These are phyloP conservation scores for Phalacrocorax pelagicus DNA, from an alignment of 2,113 vertebrate genomes.

Conservation along the genomic window DNA sequence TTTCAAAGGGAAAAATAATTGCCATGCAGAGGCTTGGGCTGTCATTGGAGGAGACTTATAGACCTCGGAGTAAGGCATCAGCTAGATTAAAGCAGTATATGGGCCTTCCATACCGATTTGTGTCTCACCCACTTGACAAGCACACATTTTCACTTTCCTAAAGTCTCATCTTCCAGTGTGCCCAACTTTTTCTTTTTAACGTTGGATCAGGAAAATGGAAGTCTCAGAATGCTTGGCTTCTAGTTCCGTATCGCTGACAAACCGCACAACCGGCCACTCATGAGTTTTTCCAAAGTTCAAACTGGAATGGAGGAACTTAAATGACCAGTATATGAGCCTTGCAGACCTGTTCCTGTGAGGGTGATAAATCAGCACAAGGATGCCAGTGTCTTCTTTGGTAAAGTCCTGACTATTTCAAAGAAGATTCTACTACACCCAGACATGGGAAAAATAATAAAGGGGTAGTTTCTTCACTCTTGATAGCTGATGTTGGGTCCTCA, in stretches of 20 bases:
- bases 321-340: neutral
- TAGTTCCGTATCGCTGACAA: neutral
- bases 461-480: neutral
- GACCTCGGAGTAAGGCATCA: neutral
- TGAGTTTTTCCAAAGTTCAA: neutral
- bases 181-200: neutral
- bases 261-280: neutral
- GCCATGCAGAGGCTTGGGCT: neutral
- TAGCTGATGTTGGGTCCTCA: neutral
- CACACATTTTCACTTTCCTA: neutral
- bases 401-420: neutral
- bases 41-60: neutral
- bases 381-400: neutral
- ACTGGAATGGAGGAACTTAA: neutral
- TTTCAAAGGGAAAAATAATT: constrained; percentile 16
- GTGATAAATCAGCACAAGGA: neutral
- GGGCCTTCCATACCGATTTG: neutral
- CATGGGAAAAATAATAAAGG: neutral
- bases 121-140: neutral
- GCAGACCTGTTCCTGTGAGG: neutral
- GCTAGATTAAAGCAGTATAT: neutral
- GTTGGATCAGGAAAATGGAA: neutral
- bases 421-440: neutral
- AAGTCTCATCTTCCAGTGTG: neutral
- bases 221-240: neutral